phyloP scores from a whole-genome alignment of 37 sponge, comb jelly and placozoan genomes.

The Dysidea cf. avara region DNA sequence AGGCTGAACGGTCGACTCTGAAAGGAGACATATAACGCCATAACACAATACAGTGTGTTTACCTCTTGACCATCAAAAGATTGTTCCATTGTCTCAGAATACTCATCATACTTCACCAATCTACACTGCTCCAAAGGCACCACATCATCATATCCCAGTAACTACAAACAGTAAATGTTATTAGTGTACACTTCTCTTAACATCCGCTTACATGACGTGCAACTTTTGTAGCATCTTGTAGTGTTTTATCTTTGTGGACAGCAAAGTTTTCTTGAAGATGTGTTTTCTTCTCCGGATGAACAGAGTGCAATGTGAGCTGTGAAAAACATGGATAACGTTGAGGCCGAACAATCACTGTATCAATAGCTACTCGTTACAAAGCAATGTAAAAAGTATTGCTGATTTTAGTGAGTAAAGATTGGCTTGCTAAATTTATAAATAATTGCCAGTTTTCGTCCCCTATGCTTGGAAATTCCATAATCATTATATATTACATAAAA shows the following conservation, averaged over 20 bases:
- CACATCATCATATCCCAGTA: conserved; percentile 42
- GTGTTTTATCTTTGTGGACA: conserved; percentile 70
- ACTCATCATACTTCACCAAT: conserved; percentile 86
- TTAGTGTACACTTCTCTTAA: background rate
- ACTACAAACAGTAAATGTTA: conserved; percentile 21
- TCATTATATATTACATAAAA: no score
- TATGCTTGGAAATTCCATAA: no score
- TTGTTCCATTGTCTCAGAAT: conserved; percentile 79
- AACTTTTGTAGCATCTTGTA: conserved; percentile 48
- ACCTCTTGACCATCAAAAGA: conserved; percentile 85
- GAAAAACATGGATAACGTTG: background rate
- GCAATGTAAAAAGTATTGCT: no score
- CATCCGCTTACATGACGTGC: conserved; percentile 55
- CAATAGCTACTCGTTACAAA: no score
- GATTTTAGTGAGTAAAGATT: no score
- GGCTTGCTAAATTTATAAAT: no score
- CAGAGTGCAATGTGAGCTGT: conserved; percentile 76
- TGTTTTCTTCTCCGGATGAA: conserved; percentile 55
- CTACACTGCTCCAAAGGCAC: conserved; percentile 80
- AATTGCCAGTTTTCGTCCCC: no score
- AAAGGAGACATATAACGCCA: conserved; percentile 10
- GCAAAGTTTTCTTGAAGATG: conserved; percentile 61
- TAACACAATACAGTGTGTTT: background rate
- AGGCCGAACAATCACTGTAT: background rate
- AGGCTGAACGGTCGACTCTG: conserved; percentile 60